Conservation (phyloP, 2,888 invertebrate species). For the Cecidostiba fungosa region DNA sequence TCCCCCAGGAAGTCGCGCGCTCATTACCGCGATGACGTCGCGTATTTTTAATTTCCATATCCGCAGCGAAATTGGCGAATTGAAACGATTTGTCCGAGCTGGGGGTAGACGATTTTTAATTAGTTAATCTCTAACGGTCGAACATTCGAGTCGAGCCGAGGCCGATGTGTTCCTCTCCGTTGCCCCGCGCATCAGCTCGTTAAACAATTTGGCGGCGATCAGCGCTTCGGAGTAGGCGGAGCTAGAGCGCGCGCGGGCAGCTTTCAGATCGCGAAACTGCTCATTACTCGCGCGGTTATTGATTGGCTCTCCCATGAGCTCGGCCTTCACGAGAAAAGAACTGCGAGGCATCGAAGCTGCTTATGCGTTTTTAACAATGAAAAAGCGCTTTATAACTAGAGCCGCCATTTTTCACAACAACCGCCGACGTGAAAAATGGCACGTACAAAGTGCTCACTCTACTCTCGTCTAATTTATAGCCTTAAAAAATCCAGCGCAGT, state of each 20-base stretch:
- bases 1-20: conserved; percentile 46
- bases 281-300: conserved; percentile 77
- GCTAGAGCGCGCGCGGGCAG: conserved; percentile 64
- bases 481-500: not conserved
- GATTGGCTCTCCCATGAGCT: conserved; percentile 76
- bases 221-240: conserved; percentile 72
- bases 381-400: not conserved
- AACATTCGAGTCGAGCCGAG: not conserved
- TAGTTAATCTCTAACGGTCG: not conserved
- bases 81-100: conserved; percentile 9
- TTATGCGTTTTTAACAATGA: not conserved
- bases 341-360: conserved; percentile 20
- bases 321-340: conserved; percentile 38
- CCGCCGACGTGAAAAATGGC: not conserved
- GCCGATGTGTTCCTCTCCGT: not conserved
- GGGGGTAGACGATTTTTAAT: conserved; percentile 15
- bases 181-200: conserved; percentile 1
- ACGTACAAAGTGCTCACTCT: not conserved
- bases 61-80: not conserved
- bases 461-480: conserved; percentile 7
- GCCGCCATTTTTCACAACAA: not conserved
- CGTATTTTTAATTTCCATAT: conserved; percentile 3
- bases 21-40: conserved; percentile 23
- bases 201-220: conserved; percentile 40
- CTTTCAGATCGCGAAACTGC: conserved; percentile 74